Evolutionary conservation across 1,140 invertebrate genomes (phyloP).

Genomic region (Pachypsylla venusta): DNA sequence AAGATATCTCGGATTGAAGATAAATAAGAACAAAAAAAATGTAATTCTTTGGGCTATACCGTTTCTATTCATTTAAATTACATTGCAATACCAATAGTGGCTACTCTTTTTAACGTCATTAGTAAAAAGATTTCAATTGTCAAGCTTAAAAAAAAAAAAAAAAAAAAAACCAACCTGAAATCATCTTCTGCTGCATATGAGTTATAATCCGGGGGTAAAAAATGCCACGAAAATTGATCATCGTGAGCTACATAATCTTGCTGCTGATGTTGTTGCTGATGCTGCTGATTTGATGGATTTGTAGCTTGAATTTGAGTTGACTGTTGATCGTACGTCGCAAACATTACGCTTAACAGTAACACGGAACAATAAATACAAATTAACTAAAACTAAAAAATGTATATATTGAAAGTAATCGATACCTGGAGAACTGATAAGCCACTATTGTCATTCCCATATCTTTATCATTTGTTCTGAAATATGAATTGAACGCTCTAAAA

Average conservation of each 20-base stretch:
- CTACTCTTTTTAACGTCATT: too few relatives aligned
- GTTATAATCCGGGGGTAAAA: not conserved
- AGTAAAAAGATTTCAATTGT: not conserved
- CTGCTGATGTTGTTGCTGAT: not conserved
- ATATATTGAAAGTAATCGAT: too few relatives aligned
- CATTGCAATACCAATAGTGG: too few relatives aligned
- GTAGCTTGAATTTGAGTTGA: not conserved
- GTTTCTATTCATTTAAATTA: not conserved
- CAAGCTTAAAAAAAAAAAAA: not conserved
- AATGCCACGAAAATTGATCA: not conserved
- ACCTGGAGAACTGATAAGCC: too few relatives aligned
- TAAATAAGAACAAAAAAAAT: too few relatives aligned
- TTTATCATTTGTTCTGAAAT: too few relatives aligned
- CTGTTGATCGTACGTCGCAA: not conserved
- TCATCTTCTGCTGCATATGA: not conserved
- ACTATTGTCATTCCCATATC: too few relatives aligned
- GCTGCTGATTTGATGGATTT: not conserved
- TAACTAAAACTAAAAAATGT: too few relatives aligned
- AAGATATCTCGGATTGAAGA: too few relatives aligned
- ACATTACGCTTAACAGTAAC: not conserved
- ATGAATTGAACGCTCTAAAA: too few relatives aligned
- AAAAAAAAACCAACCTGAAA: not conserved
- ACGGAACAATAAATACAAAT: not conserved
- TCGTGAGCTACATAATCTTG: too few relatives aligned
- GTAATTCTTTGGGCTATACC: not conserved